Base-by-base conservation (phyloP, 2,888 invertebrate species). In the Heteropelma amictum region DNA sequence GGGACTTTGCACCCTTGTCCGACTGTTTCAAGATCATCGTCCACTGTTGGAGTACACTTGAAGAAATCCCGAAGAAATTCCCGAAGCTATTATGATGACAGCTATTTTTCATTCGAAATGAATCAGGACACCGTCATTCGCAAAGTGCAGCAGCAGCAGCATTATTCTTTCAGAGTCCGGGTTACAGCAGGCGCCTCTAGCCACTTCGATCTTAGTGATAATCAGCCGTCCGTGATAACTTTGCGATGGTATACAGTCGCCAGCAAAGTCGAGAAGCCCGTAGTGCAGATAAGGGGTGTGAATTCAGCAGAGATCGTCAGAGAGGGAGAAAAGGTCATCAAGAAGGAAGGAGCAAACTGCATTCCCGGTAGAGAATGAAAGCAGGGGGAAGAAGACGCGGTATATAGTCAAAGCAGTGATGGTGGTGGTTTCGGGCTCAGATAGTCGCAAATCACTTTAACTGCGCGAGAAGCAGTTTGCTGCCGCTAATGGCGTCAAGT, bases 401-500 rank as follows among this genome's bases (percentile, higher is more conserved):
- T 56, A 68, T 67, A 73, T 72, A 68, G 70, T 60, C 17, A 60
- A 54, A 65, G 54, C 63, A 26, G 35, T 64, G 76, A 72, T 58
- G 75, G 65, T 70, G 73, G 76, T 40, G 64, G 78, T 79, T 82
- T 81, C 81, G 82, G 81, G 80, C 83, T 82, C 79, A 82, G 83
- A 81, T 82, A 82, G 84, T 89, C 87, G 86, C 87, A 87, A 89
- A 88, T 88, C 88, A 88, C 87, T 87, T 87, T 88, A 88, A 88
- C 86, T 86, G 87, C 87, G 81, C 75, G 69, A 79, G 84, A 81
- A 85, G 88, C 86, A 86, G 87, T 88, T 88, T 86, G 80, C 85
- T 86, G 85, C 83, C 86, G 86, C 85, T 88, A 88, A 88, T 88
- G 86, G 87, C 87, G 85, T 88, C 86, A 88, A 88, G 87, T 86